A percentile compares a stretch with the other conserved stretches of the same genome.
phyloP scores from a whole-genome alignment of 2,888 invertebrate genomes.

The Drosophila mayaguana region DNA sequence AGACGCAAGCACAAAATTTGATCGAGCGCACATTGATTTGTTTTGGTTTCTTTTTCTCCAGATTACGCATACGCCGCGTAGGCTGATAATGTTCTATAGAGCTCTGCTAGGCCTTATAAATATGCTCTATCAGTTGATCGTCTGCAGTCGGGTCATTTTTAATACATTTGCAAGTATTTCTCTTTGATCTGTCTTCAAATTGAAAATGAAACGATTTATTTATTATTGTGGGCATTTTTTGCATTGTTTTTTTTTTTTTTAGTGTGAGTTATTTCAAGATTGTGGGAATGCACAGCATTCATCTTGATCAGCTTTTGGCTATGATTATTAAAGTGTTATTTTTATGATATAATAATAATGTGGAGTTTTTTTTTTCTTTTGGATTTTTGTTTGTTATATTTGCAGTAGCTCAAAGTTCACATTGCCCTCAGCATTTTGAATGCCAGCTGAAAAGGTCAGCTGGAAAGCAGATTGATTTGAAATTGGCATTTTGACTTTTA shows the following conservation, averaged over 20 bases:
- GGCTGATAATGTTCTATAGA: slow-evolving; percentile 35
- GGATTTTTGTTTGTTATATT: no score
- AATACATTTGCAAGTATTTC: slow-evolving; percentile 16
- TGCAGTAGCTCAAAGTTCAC: background rate
- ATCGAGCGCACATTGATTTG: slow-evolving; percentile 24
- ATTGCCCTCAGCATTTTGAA: background rate
- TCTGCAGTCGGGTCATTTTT: slow-evolving; percentile 18
- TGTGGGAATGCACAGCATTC: background rate
- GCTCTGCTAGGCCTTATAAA: slow-evolving; percentile 8
- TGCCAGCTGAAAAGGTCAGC: background rate
- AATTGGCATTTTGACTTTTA: background rate
- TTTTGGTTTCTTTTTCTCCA: slow-evolving; percentile 23
- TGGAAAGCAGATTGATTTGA: background rate
- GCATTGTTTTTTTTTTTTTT: background rate
- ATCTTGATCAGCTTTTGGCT: background rate
- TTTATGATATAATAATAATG: background rate
- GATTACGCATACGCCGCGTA: slow-evolving; percentile 69
- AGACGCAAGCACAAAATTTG: slow-evolving; percentile 46
- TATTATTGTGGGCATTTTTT: slow-evolving; percentile 7
- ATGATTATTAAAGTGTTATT: slow-evolving; percentile 3
- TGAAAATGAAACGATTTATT: background rate
- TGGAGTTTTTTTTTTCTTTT: background rate
- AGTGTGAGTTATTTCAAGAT: background rate
- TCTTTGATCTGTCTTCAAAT: slow-evolving; percentile 20
- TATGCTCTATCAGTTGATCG: slow-evolving; percentile 23